These are phyloP conservation scores for Parambassis ranga DNA, from an alignment of 2,797 vertebrate genomes.

Conservation along the genomic window DNA sequence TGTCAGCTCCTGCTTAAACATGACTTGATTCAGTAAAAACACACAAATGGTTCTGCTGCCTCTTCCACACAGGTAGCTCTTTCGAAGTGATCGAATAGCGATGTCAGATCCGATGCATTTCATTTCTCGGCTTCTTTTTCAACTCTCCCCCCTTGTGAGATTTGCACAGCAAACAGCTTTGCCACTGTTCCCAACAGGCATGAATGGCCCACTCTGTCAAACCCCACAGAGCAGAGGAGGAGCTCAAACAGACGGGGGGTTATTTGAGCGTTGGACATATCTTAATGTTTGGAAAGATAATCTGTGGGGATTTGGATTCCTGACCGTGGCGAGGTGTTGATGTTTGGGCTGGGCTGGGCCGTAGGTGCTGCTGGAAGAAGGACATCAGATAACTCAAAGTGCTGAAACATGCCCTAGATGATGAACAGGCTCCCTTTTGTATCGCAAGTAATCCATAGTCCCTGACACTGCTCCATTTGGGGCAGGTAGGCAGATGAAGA, in stretches of 20 bases:
- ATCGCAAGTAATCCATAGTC: constrained; percentile 64
- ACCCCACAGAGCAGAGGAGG: constrained; percentile 34
- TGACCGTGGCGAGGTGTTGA: constrained; percentile 70
- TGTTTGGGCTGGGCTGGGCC: constrained; percentile 59
- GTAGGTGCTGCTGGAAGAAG: constrained; percentile 56
- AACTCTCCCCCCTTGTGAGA: constrained; percentile 37
- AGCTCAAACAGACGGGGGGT: constrained; percentile 37
- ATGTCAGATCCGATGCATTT: constrained; percentile 50
- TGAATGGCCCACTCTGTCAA: constrained; percentile 70
- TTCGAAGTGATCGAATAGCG: constrained; percentile 45
- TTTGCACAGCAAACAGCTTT: constrained; percentile 58
- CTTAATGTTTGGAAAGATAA: constrained; percentile 77
- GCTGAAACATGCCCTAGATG: constrained; percentile 41
- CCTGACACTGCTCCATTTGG: constrained; percentile 31
- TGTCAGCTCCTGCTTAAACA: not conserved
- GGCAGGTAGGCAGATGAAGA: constrained; percentile 63
- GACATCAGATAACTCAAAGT: constrained; percentile 69
- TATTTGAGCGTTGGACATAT: constrained; percentile 52
- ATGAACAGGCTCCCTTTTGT: constrained; percentile 72
- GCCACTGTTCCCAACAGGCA: constrained; percentile 72
- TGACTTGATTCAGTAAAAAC: not conserved
- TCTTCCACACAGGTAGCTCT: constrained; percentile 47
- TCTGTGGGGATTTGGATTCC: constrained; percentile 70
- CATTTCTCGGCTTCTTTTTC: constrained; percentile 44
- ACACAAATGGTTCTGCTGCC: not conserved